Evolutionary conservation across 2,797 vertebrate species (phyloP).

Genomic region (Malurus splendens): DNA sequence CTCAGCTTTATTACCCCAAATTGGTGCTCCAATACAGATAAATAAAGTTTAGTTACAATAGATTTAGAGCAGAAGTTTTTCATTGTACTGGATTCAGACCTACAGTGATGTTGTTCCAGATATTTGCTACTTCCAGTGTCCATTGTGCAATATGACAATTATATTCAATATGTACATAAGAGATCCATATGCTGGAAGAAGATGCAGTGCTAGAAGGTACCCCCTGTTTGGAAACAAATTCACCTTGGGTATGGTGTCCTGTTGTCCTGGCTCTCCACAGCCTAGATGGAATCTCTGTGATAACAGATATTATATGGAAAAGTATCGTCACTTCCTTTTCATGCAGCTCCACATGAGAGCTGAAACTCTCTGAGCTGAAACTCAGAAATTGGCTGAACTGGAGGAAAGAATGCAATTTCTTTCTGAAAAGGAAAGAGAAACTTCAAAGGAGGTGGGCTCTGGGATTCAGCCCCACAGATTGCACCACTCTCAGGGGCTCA

Average conservation of each 20-base stretch:
- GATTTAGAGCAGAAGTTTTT: neutral
- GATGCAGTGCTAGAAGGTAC: neutral
- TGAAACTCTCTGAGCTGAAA: too few relatives aligned
- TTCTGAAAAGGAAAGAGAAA: neutral
- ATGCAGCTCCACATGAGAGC: neutral
- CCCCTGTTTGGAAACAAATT: neutral
- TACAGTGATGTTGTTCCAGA: neutral
- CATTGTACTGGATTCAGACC: neutral
- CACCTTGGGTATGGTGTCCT: neutral
- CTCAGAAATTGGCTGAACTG: neutral
- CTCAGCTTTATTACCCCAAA: neutral
- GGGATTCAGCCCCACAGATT: neutral
- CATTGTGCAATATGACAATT: neutral
- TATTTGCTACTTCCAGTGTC: neutral
- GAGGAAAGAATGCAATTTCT: neutral
- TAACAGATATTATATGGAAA: neutral
- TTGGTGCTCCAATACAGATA: neutral
- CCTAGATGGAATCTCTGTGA: neutral
- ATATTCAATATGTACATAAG: neutral
- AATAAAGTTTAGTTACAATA: neutral
- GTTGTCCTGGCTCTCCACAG: neutral
- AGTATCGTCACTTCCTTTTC: rapidly evolving
- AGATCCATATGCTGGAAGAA: neutral
- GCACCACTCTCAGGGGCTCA: neutral
- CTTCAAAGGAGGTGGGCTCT: neutral